Conservation (phyloP, 2,113 vertebrate species). For the Lucifuga dentata region DNA sequence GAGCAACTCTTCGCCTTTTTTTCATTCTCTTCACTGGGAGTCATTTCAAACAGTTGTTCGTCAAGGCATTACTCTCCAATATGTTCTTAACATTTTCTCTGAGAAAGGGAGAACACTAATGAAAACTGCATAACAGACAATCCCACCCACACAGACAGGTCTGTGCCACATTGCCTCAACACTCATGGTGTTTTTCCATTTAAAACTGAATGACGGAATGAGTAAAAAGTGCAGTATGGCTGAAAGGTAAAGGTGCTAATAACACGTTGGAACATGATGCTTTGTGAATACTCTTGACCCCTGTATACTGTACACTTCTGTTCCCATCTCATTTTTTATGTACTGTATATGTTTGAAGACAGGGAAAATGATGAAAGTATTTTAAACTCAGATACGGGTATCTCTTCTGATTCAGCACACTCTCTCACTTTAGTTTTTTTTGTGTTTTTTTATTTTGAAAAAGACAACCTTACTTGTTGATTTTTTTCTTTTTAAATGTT, state of each 20-base stretch:
- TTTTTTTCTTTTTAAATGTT: constrained; percentile 84
- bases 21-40: constrained; percentile 73
- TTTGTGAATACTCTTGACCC: constrained; percentile 81
- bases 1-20: constrained; percentile 80
- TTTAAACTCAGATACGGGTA: constrained; percentile 87
- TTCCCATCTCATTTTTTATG: constrained; percentile 73
- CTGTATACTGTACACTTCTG: constrained; percentile 75
- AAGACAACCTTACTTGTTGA: constrained; percentile 72
- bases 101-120: constrained; percentile 84
- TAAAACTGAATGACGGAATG: constrained; percentile 71
- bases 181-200: constrained; percentile 77
- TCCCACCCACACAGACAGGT: constrained; percentile 73
- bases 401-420: constrained; percentile 85
- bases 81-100: constrained; percentile 83
- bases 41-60: constrained; percentile 68
- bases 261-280: constrained; percentile 83
- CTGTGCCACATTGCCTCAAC: constrained; percentile 71
- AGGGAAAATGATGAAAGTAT: constrained; percentile 82
- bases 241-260: constrained; percentile 83
- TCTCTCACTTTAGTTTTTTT: constrained; percentile 82
- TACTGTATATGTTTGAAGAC: constrained; percentile 81
- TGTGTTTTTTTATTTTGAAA: constrained; percentile 66
- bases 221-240: constrained; percentile 60
- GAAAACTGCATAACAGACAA: constrained; percentile 76
- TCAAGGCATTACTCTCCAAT: constrained; percentile 83